Evolutionary conservation across 2,888 invertebrate genomes (phyloP).

Genomic region (Papilio demoleus): DNA sequence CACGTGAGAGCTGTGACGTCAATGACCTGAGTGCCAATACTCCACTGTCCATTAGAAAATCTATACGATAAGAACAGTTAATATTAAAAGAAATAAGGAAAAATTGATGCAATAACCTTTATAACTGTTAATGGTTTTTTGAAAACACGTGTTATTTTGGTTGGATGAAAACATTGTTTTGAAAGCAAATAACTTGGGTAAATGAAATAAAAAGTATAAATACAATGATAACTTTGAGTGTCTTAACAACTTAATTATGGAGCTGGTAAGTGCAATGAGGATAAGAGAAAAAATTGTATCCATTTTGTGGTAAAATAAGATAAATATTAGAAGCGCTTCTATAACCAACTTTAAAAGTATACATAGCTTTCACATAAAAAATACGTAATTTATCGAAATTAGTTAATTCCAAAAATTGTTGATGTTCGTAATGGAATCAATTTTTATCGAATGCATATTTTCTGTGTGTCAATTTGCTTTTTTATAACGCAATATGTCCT

Average conservation of each 20-base stretch:
- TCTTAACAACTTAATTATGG: not conserved
- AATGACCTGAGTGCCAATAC: conserved; percentile 40
- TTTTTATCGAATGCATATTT: too few relatives aligned
- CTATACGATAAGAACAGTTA: conserved; percentile 25
- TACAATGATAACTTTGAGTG: not conserved
- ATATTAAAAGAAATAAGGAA: conserved; percentile 4
- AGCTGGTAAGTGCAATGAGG: too few relatives aligned
- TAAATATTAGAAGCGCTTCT: too few relatives aligned
- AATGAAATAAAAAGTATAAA: not conserved
- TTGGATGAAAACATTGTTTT: not conserved
- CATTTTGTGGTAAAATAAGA: too few relatives aligned
- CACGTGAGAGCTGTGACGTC: conserved; percentile 34
- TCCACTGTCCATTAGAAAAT: conserved; percentile 36
- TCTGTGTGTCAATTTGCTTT: too few relatives aligned
- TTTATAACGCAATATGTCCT: too few relatives aligned
- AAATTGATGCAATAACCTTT: not conserved
- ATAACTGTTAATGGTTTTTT: not conserved
- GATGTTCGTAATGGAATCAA: too few relatives aligned
- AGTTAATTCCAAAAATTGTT: too few relatives aligned
- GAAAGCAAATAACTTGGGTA: not conserved
- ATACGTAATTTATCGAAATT: too few relatives aligned
- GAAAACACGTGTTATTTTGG: not conserved
- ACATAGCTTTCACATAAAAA: too few relatives aligned
- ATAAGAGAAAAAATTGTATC: not conserved
- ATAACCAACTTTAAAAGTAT: too few relatives aligned